Evolutionary conservation across 1,140 invertebrate genomes (phyloP).

Genomic region (Leptinotarsa texana): DNA sequence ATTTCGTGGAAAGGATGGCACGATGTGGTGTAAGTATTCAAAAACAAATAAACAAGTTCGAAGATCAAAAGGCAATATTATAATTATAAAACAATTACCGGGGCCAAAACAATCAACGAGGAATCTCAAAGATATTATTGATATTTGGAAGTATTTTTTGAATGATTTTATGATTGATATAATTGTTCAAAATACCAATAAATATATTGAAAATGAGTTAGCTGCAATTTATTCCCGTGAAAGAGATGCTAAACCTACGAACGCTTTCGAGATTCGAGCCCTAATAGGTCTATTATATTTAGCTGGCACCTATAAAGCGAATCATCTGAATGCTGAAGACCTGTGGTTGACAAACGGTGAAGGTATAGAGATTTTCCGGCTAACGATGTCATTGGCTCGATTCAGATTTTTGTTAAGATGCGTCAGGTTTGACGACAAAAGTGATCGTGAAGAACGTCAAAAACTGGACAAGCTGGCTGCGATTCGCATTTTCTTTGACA

Average conservation of each 20-base stretch:
- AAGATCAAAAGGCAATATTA: neutral
- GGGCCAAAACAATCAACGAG: neutral
- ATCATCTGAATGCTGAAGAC: slow-evolving; percentile 39
- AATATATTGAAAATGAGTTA: slow-evolving; percentile 27
- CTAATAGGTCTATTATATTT: slow-evolving; percentile 34
- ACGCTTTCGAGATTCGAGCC: slow-evolving; percentile 18
- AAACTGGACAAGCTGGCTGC: slow-evolving; percentile 37
- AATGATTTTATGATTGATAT: slow-evolving; percentile 17
- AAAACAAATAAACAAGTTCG: neutral
- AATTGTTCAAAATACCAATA: slow-evolving; percentile 25
- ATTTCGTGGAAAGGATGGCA: neutral
- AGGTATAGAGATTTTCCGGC: slow-evolving; percentile 48
- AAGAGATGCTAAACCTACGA: slow-evolving; percentile 27
- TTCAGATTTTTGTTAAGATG: slow-evolving; percentile 50
- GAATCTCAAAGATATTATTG: neutral
- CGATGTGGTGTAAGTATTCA: neutral
- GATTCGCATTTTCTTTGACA: slow-evolving; percentile 40
- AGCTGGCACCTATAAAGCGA: slow-evolving; percentile 38
- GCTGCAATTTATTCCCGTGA: neutral
- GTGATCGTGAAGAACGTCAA: slow-evolving; percentile 41
- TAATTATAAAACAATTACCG: neutral
- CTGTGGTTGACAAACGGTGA: slow-evolving; percentile 44
- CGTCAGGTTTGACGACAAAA: slow-evolving; percentile 24
- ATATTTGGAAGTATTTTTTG: slow-evolving; percentile 22
- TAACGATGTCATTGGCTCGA: slow-evolving; percentile 46